These are phyloP conservation scores for Asteroscopus sphinx DNA, from an alignment of 2,888 invertebrate genomes.

Conservation along the genomic window DNA sequence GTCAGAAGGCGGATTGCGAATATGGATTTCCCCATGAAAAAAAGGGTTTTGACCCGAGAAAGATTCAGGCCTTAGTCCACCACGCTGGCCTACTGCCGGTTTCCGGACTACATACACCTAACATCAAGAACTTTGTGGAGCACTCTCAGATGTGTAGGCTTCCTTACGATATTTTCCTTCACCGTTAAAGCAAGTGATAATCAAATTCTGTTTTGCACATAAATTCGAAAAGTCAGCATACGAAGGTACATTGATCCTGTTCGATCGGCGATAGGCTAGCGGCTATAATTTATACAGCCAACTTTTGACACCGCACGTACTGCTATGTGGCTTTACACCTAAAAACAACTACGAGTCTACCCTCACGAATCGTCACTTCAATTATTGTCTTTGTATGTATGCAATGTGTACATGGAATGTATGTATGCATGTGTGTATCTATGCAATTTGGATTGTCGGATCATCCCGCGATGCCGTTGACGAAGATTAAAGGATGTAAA, in stretches of 20 bases:
- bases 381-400: slow-evolving; percentile 11
- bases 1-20: too few relatives aligned
- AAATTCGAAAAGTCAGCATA: too few relatives aligned
- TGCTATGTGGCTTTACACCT: slow-evolving; percentile 27
- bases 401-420: not conserved
- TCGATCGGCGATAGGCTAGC: slow-evolving; percentile 17
- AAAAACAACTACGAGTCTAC: slow-evolving; percentile 27
- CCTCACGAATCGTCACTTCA: slow-evolving; percentile 27
- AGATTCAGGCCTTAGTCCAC: too few relatives aligned
- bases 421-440: slow-evolving; percentile 16
- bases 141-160: too few relatives aligned
- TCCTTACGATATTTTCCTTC: too few relatives aligned
- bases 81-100: too few relatives aligned
- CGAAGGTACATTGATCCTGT: slow-evolving; percentile 17
- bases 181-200: too few relatives aligned
- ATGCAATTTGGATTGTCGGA: slow-evolving; percentile 31
- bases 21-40: too few relatives aligned
- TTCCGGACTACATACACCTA: too few relatives aligned
- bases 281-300: slow-evolving; percentile 29
- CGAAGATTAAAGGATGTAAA: slow-evolving; percentile 27
- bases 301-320: slow-evolving; percentile 18
- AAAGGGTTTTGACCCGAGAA: too few relatives aligned
- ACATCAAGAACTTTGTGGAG: too few relatives aligned
- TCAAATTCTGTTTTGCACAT: too few relatives aligned
- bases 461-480: slow-evolving; percentile 25